Evolutionary conservation across 2,113 vertebrate genomes (phyloP).

Genomic region (Percopsis transmontana): DNA sequence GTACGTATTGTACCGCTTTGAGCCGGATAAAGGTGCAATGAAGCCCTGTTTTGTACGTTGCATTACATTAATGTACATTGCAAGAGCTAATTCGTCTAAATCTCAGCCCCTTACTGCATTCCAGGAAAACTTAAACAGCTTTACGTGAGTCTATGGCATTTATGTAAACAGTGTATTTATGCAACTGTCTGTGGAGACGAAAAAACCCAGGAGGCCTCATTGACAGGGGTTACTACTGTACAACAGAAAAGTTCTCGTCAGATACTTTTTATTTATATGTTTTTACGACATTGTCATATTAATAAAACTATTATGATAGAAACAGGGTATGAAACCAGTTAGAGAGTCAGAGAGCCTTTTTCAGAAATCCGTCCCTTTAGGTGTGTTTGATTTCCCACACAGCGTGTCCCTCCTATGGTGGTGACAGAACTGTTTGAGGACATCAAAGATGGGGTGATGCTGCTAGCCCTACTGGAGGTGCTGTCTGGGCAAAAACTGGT

Average conservation of each 20-base stretch:
- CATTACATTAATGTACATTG: conserved; percentile 38
- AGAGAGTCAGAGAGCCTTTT: background rate
- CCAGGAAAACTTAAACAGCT: conserved; percentile 37
- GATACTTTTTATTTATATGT: background rate
- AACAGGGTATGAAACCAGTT: no score
- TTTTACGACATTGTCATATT: background rate
- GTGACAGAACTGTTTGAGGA: conserved; percentile 93
- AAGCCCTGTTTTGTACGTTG: conserved; percentile 10
- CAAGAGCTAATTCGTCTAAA: conserved; percentile 41
- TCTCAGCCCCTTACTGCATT: conserved; percentile 43
- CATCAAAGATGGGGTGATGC: conserved; percentile 91
- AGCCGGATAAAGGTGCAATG: conserved; percentile 22
- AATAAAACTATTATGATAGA: background rate
- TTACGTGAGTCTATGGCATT: conserved; percentile 34
- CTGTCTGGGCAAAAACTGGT: conserved; percentile 94
- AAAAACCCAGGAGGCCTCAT: background rate
- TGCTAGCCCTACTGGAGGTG: conserved; percentile 89
- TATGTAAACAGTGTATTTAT: conserved; percentile 27
- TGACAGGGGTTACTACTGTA: background rate
- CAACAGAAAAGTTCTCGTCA: background rate
- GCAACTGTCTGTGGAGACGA: background rate
- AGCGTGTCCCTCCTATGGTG: conserved; percentile 86
- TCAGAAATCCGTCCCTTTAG: background rate
- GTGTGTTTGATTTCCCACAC: conserved; percentile 16
- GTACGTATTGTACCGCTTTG: background rate